Evolutionary conservation across 2,797 vertebrate species (phyloP).

Genomic region (Oreochromis grahami): DNA sequence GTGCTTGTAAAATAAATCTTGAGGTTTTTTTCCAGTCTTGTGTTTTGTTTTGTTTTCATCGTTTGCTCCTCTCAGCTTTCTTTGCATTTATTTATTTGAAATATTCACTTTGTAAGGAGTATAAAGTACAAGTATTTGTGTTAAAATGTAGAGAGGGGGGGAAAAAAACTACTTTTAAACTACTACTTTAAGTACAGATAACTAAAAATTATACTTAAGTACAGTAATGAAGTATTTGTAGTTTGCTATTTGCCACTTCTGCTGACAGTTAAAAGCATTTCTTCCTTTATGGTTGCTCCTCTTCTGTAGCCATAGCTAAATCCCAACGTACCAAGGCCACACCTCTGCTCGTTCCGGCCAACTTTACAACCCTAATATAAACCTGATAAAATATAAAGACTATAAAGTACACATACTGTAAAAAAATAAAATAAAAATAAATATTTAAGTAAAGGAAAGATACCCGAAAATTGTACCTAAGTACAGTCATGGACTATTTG

Average conservation of each 20-base stretch:
- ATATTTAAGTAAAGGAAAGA: not conserved
- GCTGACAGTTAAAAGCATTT: not conserved
- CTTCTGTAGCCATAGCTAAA: not conserved
- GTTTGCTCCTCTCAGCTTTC: not conserved
- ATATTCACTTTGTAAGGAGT: not conserved
- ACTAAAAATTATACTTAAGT: not conserved
- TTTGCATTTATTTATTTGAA: not conserved
- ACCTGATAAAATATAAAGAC: not conserved
- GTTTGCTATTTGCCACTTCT: rapidly evolving
- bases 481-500: not conserved
- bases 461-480: not conserved
- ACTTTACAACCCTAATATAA: not conserved
- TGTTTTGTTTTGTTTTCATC: conserved; percentile 13
- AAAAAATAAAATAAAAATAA: too few species aligned
- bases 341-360: rapidly evolving
- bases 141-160: rapidly evolving
- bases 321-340: not conserved
- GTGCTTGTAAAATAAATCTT: conserved; percentile 66
- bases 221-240: not conserved
- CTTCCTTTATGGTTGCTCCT: not conserved
- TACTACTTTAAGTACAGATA: not conserved
- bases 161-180: not conserved
- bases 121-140: not conserved
- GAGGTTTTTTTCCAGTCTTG: conserved; percentile 36
- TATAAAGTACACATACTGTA: not conserved